Base-by-base conservation (phyloP, 2,113 vertebrate species). In the Channa argus region DNA sequence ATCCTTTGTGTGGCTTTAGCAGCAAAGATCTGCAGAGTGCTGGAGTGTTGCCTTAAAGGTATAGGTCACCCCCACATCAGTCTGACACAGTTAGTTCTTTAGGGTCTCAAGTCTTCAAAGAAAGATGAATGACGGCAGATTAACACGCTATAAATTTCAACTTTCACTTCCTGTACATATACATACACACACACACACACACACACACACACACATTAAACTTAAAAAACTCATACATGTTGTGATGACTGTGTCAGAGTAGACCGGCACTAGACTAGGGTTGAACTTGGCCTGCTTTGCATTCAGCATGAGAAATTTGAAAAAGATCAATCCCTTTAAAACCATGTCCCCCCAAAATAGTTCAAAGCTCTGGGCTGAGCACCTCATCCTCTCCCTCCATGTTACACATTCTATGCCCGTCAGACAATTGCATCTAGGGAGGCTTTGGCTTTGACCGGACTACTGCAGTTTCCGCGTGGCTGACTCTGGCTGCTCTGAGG, bases 31-130 rank as follows among this genome's bases (percentile, higher is more conserved):
- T 44, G 74, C 86, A 84, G 75, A 89, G 82, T 71, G 82, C 82
- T 71, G 47, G 60, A 82, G 74, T 70, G 64, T 61, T 80, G 90
- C 89, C 90, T 93, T 88, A 87, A 81, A 92, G 89, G 89, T 86
- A 90, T 93, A 91, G 89, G 92, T 92, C 89, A 93, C 84, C 88
- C 81, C 72, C 47, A 80, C 89, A 89, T 86, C 82, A 81, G 38
- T 68, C 11, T 79, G 74, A 84, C 79, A 79, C 62, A 77, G 36
- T 81, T 53, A 59, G 60, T 75, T 71, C 67, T 74, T 53, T 71
- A 46, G 60, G 43, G 61, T 52, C 59, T 77, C 56, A 74, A 46
- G 44, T 75, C 72, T 14, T 68, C 50, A 38, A 39, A 60, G 70
- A 72, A 74, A 70, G 49, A 55, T 52, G 15, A 76, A 50, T 52